Conservation (phyloP, 2,113 vertebrate genomes). For the Lates calcarifer region DNA sequence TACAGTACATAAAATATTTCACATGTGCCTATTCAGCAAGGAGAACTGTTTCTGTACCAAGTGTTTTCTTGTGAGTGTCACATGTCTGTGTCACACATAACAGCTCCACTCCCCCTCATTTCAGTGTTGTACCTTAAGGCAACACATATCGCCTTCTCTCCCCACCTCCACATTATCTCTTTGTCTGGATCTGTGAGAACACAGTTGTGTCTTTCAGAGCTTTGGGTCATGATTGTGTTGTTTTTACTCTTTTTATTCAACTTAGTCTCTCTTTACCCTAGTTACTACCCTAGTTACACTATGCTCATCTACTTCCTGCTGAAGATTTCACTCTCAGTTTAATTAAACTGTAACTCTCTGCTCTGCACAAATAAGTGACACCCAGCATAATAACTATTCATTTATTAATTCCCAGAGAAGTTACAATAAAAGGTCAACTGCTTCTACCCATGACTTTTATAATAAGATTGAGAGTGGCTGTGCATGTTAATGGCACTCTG, state of each 20-base stretch:
- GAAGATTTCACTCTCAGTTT: neutral
- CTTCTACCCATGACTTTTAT: constrained; percentile 27
- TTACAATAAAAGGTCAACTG: constrained; percentile 72
- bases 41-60: neutral
- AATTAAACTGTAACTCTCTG: constrained; percentile 71
- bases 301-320: neutral
- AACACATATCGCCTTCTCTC: neutral
- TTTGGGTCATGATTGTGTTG: constrained; percentile 11
- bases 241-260: neutral
- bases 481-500: constrained; percentile 13
- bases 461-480: neutral
- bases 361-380: constrained; percentile 68
- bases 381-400: constrained; percentile 47
- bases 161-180: neutral
- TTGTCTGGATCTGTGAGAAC: constrained; percentile 5
- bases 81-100: constrained; percentile 25
- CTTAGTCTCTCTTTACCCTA: neutral
- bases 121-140: constrained; percentile 20
- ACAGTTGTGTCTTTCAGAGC: neutral
- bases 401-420: constrained; percentile 57
- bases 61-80: constrained; percentile 19
- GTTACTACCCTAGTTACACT: neutral
- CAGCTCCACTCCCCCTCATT: constrained; percentile 9
- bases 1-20: neutral
- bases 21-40: neutral